Evolutionary conservation across 2,797 vertebrate species (phyloP).

Genomic region (Propithecus deckenii): DNA sequence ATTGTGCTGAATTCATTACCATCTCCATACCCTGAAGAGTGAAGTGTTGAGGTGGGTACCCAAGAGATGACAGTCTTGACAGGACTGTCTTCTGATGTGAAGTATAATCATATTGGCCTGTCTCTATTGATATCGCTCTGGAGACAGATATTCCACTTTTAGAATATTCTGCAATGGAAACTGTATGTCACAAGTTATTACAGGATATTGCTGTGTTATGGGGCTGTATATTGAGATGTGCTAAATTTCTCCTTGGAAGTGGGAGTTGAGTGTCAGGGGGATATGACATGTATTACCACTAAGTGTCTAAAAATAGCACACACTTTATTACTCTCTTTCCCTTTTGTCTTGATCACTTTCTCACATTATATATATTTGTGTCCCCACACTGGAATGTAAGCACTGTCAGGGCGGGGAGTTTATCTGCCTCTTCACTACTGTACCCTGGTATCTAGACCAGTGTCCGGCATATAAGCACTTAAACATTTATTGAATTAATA

Average conservation of each 20-base stretch:
- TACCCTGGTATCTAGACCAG: not conserved
- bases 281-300: not conserved
- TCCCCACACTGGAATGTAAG: not conserved
- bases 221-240: not conserved
- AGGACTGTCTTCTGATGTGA: conserved; percentile 31
- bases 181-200: not conserved
- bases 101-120: conserved; percentile 38
- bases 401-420: not conserved
- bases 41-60: not conserved
- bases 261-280: not conserved
- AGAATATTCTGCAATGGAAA: conserved; percentile 35
- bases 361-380: not conserved
- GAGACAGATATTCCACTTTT: conserved; percentile 50
- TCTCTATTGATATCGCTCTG: conserved; percentile 39
- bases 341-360: not conserved
- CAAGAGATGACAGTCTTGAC: not conserved
- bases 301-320: not conserved
- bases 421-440: not conserved
- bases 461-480: not conserved
- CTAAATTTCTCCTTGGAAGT: not conserved
- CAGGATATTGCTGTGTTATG: not conserved
- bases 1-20: not conserved
- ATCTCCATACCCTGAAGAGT: not conserved
- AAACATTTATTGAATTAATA: not conserved
- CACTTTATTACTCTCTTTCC: not conserved